A percentile compares a stretch with the other conserved stretches of the same genome.
Conservation (phyloP, 2,113 vertebrate species). For the Sebastes fasciatus region DNA sequence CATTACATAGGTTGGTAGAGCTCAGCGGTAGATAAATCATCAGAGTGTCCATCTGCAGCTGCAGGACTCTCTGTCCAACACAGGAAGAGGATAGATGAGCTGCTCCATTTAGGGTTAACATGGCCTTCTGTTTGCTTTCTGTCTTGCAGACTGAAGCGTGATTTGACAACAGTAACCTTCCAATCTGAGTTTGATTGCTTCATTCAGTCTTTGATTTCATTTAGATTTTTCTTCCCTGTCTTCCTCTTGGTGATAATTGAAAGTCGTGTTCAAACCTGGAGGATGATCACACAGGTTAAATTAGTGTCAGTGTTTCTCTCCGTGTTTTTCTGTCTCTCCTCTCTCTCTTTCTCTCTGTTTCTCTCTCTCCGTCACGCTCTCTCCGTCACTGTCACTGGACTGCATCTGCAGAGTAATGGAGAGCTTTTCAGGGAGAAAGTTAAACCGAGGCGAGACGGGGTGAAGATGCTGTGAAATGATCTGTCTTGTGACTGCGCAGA, state of each 20-base stretch:
- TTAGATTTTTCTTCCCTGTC: not conserved
- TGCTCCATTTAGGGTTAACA: too few relatives aligned
- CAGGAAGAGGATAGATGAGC: not conserved
- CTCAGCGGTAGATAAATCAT: not conserved
- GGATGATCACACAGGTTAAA: not conserved
- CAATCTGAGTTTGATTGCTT: not conserved
- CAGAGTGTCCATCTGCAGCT: not conserved
- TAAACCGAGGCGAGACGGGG: not conserved
- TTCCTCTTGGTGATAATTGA: not conserved
- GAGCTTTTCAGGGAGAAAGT: not conserved
- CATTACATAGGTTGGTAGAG: not conserved
- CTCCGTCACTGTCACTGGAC: conserved; percentile 5
- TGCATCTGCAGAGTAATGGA: conserved; percentile 23
- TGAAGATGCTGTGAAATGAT: conserved; percentile 17
- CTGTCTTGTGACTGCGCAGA: not conserved
- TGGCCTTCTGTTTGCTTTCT: not conserved
- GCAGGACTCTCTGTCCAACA: not conserved
- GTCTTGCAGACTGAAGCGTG: not conserved
- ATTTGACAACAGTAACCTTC: not conserved
- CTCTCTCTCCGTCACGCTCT: not conserved
- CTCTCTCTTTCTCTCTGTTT: not conserved
- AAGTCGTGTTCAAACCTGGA: not conserved
- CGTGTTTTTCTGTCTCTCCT: too few relatives aligned
- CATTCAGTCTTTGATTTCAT: not conserved
- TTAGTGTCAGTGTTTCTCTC: not conserved